Evolutionary conservation across 2,888 invertebrate genomes (phyloP), one percentile per base, ranked within the genome.

Genomic region (Exocentrus adspersus): DNA sequence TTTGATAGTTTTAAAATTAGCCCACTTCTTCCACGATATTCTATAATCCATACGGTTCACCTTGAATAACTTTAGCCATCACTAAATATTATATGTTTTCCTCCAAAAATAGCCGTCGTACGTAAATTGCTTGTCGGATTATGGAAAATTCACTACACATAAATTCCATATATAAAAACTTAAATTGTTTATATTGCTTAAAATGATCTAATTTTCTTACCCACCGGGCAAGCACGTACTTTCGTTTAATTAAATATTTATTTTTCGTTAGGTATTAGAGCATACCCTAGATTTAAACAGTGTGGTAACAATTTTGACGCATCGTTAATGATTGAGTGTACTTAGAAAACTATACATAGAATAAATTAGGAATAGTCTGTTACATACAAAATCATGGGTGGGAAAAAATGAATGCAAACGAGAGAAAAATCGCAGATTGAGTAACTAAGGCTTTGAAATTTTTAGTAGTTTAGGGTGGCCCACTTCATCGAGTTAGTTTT

Each of bases 1-100:
- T 42, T 53, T 14, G 53, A 24, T 53, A 42, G 14, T 41, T 42
- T 53, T 41, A 41, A 53, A 53, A 53, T 53, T 53, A 53, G 42
- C 42, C 12, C 14, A 12, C 19, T 19, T n/a, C 20, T 20, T 12
- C 17, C n/a, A 7, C 14, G 9, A 14, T 21, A 21, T 42, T 12
- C 41, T 21, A 10, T 37, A 5, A 14, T 53, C 41, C 21, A 16
- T 14, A n/a, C 12, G 41, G 42, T 24, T 54, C 54, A 19, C 54
- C 43, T 54, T 54, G 54, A 43, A 43, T 10, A 14, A 14, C n/a
- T 43, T 30, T 43, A 54, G 14, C 5, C 14, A 24, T n/a, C 21
- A 12, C 10, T 12, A 54, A 45, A 54, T 17, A 17, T 54, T 54
- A 24, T 43, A 43, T 28, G 16, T 53, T 53, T 41, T 54, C 10